Evolutionary conservation across 2,888 invertebrate species (phyloP).

Genomic region (Silvanus unidentatus): DNA sequence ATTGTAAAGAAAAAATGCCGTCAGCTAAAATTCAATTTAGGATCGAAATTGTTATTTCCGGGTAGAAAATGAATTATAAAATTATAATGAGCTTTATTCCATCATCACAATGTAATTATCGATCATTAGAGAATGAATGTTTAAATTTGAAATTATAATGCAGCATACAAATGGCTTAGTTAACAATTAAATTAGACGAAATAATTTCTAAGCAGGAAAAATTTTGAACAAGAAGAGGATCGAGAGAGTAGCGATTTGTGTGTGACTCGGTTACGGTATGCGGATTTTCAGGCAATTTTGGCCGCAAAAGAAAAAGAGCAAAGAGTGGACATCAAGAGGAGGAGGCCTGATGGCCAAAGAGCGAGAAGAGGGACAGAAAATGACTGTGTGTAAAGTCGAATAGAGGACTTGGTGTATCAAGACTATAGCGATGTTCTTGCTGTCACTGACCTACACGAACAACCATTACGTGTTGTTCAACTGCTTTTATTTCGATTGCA

Average conservation of each 20-base stretch:
- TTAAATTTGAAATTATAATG: not conserved
- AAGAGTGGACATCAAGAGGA: not conserved
- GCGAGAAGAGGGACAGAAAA: not conserved
- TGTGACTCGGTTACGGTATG: no score
- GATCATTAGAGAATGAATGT: not conserved
- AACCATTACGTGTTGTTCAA: conserved; percentile 36
- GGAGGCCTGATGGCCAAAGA: not conserved
- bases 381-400: no score
- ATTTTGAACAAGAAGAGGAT: no score
- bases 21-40: not conserved
- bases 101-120: conserved; percentile 1
- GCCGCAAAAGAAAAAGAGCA: no score
- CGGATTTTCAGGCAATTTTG: no score
- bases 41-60: not conserved
- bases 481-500: conserved; percentile 36
- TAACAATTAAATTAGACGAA: no score
- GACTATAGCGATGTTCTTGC: conserved; percentile 11
- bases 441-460: conserved; percentile 22
- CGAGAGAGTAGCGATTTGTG: no score
- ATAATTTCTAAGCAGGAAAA: no score
- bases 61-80: conserved; percentile 2
- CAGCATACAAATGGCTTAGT: not conserved
- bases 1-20: no score
- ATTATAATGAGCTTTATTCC: not conserved
- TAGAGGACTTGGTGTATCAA: not conserved